Conservation (phyloP, 2,888 invertebrate species). For the Drosophila mettleri region DNA sequence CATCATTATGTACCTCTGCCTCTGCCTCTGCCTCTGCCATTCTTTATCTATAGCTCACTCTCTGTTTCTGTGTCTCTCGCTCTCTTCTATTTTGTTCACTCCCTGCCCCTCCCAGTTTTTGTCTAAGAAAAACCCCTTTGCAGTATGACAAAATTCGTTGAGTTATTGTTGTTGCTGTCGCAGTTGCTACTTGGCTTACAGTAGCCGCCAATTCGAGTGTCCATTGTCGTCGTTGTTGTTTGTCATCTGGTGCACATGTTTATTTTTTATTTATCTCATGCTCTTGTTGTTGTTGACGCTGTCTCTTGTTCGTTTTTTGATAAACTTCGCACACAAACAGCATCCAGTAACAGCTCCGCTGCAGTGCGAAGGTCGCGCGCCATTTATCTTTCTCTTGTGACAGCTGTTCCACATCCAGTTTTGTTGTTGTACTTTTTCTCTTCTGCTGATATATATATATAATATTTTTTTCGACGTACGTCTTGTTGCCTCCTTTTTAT, state of each 20-base stretch:
- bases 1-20: not conserved
- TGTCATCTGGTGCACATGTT: constrained; percentile 49
- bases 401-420: constrained; percentile 65
- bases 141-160: constrained; percentile 34
- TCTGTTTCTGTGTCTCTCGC: not conserved
- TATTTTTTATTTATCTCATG: constrained; percentile 62
- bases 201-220: constrained; percentile 45
- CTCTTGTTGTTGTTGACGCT: constrained; percentile 21
- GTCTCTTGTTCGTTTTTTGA: constrained; percentile 34
- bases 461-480: constrained; percentile 17
- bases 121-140: not conserved
- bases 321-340: constrained; percentile 69
- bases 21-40: not conserved
- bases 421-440: constrained; percentile 21
- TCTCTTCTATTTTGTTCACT: too few species aligned
- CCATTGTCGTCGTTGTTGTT: constrained; percentile 28
- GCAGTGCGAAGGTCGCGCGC: constrained; percentile 76
- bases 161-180: not conserved
- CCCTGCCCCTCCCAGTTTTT: too few species aligned
- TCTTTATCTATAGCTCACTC: not conserved
- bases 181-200: constrained; percentile 37
- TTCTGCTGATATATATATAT: too few species aligned
- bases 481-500: constrained; percentile 51
- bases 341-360: constrained; percentile 28
- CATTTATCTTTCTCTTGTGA: constrained; percentile 70